Base-by-base conservation (phyloP, 1,140 invertebrate species). In the Bombus fervidus region DNA sequence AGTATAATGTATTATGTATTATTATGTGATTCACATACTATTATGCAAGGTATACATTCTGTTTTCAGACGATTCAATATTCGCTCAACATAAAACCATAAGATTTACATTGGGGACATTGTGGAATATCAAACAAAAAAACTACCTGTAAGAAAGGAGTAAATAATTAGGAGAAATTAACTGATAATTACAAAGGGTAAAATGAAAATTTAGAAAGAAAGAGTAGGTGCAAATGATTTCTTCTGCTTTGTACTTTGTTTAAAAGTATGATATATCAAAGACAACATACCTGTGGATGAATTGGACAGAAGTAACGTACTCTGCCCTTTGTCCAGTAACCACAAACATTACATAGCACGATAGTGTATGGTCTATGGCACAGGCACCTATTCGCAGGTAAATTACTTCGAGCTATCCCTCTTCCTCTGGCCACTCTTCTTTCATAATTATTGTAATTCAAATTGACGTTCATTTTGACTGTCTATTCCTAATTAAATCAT, bases 331-430 rank as follows among this genome's bases (percentile, higher is more conserved):
- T 81, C 10, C 78, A 72, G 53, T 76, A 86, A 37, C 92, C 92
- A 78, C 89, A 92, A 68, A 87, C 85, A 43, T 68, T 81, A 41
- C 91, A 93, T 0, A 91, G 12, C 13, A 92, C 84, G 5, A 72
- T 28, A 28, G 39, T 25, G 8, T 81, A 71, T 4, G 87, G 82
- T 37, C 91, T 88, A 1, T 72, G 0, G 64, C 91, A 92, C 10
- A 91, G 25, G 18, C 87, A 91, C 34, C 64, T 69, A 37, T 81
- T 18, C 0, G 15, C 4, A 6, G 57, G 13, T 8, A 86, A 41
- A 68, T 47, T 47, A 2, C 34, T 79, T 4, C 43, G 4, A 5
- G 10, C 66, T 28, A 80, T 73, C 6, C 76, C 68, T 37, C 68
- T 80, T 47, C 83, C 76, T 53, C 68, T 80, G 31, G 37, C 59